These are phyloP conservation scores for Octomys mimax DNA, from an alignment of 2,797 vertebrate genomes.

Conservation along the genomic window DNA sequence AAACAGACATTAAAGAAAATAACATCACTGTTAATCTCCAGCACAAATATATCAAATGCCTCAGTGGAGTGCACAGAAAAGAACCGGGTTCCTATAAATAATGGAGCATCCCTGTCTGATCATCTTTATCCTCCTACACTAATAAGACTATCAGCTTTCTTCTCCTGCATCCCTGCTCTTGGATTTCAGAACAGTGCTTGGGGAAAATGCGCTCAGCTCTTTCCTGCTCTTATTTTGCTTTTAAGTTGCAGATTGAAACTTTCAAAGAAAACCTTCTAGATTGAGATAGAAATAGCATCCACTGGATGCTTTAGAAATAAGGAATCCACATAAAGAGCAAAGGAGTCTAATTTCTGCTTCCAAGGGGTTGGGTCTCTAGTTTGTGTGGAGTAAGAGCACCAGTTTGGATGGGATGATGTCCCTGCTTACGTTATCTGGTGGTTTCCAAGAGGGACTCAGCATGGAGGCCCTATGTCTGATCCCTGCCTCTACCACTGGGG, in stretches of 20 bases:
- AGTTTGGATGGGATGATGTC: not conserved
- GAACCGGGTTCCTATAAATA: conserved; percentile 83
- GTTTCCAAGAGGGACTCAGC: not conserved
- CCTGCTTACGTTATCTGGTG: not conserved
- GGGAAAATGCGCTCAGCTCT: conserved; percentile 65
- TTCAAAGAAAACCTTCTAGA: conserved; percentile 75
- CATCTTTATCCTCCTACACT: conserved; percentile 80
- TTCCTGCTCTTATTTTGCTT: conserved; percentile 81
- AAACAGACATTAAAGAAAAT: conserved; percentile 87
- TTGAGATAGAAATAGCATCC: conserved; percentile 62
- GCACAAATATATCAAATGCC: conserved; percentile 85
- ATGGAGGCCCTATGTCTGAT: not conserved
- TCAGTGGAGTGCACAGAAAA: conserved; percentile 70
- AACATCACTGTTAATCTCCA: conserved; percentile 83
- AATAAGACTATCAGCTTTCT: conserved; percentile 86
- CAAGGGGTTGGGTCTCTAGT: not conserved
- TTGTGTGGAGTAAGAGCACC: not conserved
- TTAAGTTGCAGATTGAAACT: conserved; percentile 78
- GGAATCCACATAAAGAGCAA: not conserved
- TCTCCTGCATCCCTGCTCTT: conserved; percentile 82
- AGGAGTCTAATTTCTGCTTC: conserved; percentile 33
- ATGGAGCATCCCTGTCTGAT: conserved; percentile 81
- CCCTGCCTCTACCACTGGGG: not conserved
- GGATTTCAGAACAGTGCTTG: conserved; percentile 70
- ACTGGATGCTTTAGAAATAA: conserved; percentile 38